phyloP scores from a whole-genome alignment of 2,888 invertebrate species.

The Tipula vernalis region DNA sequence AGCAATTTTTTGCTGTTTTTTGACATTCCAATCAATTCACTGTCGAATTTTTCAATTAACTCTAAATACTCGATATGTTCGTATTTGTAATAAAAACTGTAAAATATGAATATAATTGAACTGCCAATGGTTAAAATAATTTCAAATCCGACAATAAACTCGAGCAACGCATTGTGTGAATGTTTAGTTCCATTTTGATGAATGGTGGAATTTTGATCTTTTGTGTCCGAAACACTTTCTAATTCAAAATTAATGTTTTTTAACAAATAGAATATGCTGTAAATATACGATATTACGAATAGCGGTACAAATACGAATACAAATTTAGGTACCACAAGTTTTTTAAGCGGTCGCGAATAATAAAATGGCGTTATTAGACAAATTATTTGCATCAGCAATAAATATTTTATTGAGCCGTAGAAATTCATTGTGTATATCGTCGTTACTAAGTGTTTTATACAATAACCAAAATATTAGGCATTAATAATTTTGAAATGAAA shows the following conservation, averaged over 20 bases:
- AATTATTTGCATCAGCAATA: background rate
- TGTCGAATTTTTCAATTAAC: background rate
- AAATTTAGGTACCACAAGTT: background rate
- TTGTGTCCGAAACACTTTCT: background rate
- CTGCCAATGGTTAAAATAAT: background rate
- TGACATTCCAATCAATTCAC: background rate
- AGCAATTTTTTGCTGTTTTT: background rate
- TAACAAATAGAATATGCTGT: background rate
- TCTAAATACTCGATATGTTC: background rate
- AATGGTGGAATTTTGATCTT: background rate
- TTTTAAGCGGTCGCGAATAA: background rate
- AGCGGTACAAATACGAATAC: background rate
- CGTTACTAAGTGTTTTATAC: too few relatives aligned
- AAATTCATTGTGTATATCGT: background rate
- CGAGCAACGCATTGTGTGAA: background rate
- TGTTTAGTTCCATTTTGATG: background rate
- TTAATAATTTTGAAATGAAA: too few relatives aligned
- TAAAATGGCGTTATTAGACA: background rate
- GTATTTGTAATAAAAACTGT: background rate
- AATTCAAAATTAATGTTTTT: background rate
- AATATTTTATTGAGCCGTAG: background rate
- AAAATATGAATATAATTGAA: background rate
- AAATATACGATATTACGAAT: background rate
- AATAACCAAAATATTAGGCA: too few relatives aligned
- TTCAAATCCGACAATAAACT: background rate